Evolutionary conservation across 1,140 invertebrate species (phyloP).

Genomic region (Cydia strobilella): DNA sequence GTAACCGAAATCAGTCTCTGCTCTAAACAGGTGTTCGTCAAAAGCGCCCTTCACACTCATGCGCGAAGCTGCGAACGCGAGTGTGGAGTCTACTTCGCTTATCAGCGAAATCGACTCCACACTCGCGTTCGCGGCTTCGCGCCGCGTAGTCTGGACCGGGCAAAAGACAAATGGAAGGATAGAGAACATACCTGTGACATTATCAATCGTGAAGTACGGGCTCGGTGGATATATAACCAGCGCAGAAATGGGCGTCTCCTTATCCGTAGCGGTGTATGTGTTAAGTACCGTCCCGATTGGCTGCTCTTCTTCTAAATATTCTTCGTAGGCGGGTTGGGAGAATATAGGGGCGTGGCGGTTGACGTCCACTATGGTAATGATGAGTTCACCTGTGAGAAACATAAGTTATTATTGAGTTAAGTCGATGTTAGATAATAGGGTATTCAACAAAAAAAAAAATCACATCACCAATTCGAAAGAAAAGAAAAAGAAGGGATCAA

Average conservation of each 20-base stretch:
- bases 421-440: neutral
- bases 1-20: no score
- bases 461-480: no score
- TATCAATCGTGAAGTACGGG: slow-evolving; percentile 89
- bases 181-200: slow-evolving; percentile 81
- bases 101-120: no score
- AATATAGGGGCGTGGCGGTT: slow-evolving; percentile 84
- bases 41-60: no score
- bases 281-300: slow-evolving; percentile 89
- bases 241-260: slow-evolving; percentile 89
- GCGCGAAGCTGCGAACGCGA: no score
- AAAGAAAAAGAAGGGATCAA: no score
- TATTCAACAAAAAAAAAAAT: no score
- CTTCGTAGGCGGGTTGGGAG: slow-evolving; percentile 84
- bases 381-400: slow-evolving; percentile 84
- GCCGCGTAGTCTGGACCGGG: no score
- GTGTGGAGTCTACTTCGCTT: no score
- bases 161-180: no score
- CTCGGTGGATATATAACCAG: slow-evolving; percentile 87
- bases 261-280: slow-evolving; percentile 90
- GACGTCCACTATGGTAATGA: slow-evolving; percentile 93
- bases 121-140: no score
- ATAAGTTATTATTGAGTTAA: neutral
- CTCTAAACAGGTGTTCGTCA: no score
- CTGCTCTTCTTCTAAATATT: slow-evolving; percentile 91